phyloP scores from a whole-genome alignment of 1,140 invertebrate species.

The Centruroides sculpturatus region DNA sequence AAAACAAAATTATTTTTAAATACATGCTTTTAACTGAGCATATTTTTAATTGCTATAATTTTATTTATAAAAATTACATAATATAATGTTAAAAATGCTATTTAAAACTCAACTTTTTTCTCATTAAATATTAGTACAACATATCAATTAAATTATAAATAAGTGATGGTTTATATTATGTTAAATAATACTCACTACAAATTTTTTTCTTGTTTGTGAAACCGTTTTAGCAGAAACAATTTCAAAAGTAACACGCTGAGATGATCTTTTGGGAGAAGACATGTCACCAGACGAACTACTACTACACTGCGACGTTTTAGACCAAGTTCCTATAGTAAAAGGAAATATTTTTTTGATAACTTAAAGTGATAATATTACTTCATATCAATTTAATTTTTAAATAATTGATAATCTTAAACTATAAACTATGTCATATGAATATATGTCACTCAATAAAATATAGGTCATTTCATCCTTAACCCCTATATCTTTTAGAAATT shows the following conservation, averaged over 20 bases:
- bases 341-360: neutral
- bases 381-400: neutral
- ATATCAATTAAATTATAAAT: too few species aligned
- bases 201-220: conserved; percentile 23
- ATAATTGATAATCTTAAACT: neutral
- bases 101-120: too few species aligned
- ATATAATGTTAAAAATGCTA: too few species aligned
- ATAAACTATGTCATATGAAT: neutral
- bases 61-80: too few species aligned
- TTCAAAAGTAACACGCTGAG: conserved; percentile 26
- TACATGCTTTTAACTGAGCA: too few species aligned
- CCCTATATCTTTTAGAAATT: neutral
- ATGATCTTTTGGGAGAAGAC: conserved; percentile 9
- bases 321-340: conserved; percentile 10
- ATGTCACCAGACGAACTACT: neutral
- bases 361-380: neutral
- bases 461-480: too few species aligned
- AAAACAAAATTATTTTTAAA: too few species aligned
- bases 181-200: conserved; percentile 22
- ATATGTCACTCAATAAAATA: neutral
- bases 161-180: too few species aligned
- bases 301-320: conserved; percentile 1
- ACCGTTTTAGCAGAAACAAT: conserved; percentile 28
- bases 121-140: too few species aligned
- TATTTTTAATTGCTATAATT: too few species aligned